Percentiles rank a stretch among this genome's conserved stretches.
These are phyloP conservation scores for Diplosoma virens DNA, from an alignment of 23 tunicate species.

Conservation along the genomic window DNA sequence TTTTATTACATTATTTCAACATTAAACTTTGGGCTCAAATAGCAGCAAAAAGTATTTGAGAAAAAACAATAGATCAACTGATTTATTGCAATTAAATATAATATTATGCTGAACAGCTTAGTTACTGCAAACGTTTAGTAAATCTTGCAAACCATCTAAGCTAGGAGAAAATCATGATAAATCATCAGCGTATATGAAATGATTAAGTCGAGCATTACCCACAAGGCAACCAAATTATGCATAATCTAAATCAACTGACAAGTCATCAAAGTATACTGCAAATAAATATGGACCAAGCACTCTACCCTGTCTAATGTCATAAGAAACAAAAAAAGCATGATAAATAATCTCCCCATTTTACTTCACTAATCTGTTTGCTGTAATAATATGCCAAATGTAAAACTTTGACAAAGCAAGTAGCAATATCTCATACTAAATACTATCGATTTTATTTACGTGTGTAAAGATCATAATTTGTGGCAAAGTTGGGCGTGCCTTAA, in stretches of 20 bases:
- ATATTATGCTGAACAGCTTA: neutral
- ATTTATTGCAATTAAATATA: neutral
- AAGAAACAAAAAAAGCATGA: neutral
- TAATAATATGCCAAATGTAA: neutral
- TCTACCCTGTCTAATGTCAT: neutral
- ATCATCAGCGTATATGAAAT: conserved; percentile 2
- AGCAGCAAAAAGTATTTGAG: too few species aligned
- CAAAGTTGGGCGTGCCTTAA: too few species aligned
- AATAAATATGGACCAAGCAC: neutral
- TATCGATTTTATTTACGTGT: too few species aligned
- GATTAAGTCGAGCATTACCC: neutral
- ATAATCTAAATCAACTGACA: too few species aligned
- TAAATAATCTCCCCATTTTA: neutral
- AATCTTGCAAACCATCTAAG: neutral
- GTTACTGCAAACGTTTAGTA: neutral
- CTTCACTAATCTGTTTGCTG: neutral
- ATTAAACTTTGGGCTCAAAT: too few species aligned
- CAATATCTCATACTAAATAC: too few species aligned
- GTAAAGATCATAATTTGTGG: too few species aligned
- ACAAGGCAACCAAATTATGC: conserved; percentile 11
- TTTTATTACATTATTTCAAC: too few species aligned
- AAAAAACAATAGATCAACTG: neutral
- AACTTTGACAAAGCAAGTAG: neutral
- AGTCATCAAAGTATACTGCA: neutral
- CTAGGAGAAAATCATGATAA: neutral